phyloP scores from a whole-genome alignment of 2,888 invertebrate species.

The Magallana nippona region DNA sequence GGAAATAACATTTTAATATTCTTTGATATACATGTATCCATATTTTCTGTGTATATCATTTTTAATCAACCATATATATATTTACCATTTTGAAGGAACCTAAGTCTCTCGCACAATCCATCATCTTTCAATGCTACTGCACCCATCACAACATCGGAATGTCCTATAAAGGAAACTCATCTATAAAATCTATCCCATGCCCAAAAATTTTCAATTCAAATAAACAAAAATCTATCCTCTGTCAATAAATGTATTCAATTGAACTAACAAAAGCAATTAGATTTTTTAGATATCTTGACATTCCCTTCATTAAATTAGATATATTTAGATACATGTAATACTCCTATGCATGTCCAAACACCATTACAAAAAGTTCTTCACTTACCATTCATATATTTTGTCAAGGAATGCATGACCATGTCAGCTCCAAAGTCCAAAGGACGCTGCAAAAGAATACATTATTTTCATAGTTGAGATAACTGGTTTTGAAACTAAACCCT shows the following conservation, averaged over 20 bases:
- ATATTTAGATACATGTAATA: neutral
- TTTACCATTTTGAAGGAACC: slow-evolving; percentile 93
- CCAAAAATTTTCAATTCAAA: no score
- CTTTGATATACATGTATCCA: no score
- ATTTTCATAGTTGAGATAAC: no score
- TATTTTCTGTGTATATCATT: no score
- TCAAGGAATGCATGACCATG: slow-evolving; percentile 93
- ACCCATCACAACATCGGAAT: slow-evolving; percentile 98
- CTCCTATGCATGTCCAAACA: neutral
- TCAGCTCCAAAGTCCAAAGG: slow-evolving; percentile 95
- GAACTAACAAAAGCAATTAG: neutral
- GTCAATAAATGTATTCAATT: no score
- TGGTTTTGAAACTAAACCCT: no score
- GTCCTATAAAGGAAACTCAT: slow-evolving; percentile 82
- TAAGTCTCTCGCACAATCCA: slow-evolving; percentile 86
- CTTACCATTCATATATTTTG: slow-evolving; percentile 96
- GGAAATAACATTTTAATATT: no score
- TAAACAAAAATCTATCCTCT: no score
- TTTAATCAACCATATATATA: slow-evolving; percentile 45
- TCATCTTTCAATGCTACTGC: slow-evolving; percentile 88
- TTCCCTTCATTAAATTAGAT: no score
- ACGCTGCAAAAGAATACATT: slow-evolving; percentile 82
- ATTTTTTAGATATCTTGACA: neutral
- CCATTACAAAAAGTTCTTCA: neutral
- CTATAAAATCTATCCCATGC: neutral